Conservation (phyloP, 2,113 vertebrate species). For the Podocnemis expansa region DNA sequence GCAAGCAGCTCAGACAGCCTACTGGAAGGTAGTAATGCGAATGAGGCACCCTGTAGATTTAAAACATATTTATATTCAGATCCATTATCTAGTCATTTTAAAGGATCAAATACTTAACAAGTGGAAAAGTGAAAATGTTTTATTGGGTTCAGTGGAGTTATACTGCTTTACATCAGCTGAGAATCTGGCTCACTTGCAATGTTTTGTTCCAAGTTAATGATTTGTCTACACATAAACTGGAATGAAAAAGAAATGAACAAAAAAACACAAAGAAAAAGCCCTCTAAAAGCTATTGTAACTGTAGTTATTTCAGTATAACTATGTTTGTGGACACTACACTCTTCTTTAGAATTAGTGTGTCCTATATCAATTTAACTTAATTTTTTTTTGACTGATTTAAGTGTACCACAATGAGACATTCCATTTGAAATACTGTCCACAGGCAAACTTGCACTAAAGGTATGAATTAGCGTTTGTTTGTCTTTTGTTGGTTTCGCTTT, state of each 20-base stretch:
- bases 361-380: not conserved
- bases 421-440: fast-evolving
- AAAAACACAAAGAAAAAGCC: not conserved
- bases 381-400: conserved; percentile 13
- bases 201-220: not conserved
- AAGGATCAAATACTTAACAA: not conserved
- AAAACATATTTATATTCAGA: not conserved
- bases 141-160: not conserved
- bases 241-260: not conserved
- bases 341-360: not conserved
- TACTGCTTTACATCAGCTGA: not conserved
- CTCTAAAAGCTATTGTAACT: not conserved
- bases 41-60: not conserved
- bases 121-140: not conserved
- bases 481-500: not conserved
- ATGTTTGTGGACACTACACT: fast-evolving
- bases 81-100: not conserved
- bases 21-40: not conserved
- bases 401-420: not conserved
- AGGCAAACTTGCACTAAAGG: not conserved
- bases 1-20: not conserved
- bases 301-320: not conserved
- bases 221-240: not conserved
- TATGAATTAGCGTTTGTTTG: not conserved
- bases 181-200: not conserved